Percentiles rank a stretch among this genome's conserved stretches.
These are phyloP conservation scores for Abscondita cerata DNA, from an alignment of 2,888 invertebrate genomes.

Conservation along the genomic window DNA sequence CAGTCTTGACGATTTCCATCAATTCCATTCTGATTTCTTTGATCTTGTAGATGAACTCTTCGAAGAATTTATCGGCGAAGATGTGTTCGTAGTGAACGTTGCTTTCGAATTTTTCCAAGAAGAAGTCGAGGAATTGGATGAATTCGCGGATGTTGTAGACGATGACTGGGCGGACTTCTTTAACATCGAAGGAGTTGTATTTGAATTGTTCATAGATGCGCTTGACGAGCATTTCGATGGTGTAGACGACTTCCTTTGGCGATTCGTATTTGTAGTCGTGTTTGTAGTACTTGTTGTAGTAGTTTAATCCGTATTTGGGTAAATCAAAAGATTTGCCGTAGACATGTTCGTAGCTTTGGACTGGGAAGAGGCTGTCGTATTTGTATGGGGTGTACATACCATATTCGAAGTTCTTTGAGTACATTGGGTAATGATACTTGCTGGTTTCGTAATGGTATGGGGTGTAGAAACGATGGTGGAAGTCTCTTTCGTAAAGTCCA, in stretches of 20 bases:
- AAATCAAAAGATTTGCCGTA: neutral
- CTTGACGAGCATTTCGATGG: slow-evolving; percentile 3
- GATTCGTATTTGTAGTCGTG: neutral
- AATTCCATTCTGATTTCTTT: slow-evolving; percentile 6
- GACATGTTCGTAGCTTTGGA: neutral
- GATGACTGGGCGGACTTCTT: neutral
- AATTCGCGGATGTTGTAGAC: slow-evolving; percentile 1
- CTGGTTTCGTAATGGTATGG: neutral
- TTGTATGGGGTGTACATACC: slow-evolving; percentile 4
- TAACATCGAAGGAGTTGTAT: neutral
- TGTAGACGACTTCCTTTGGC: neutral
- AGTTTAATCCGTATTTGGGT: no score
- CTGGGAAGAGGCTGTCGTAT: slow-evolving; percentile 3
- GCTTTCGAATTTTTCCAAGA: slow-evolving; percentile 7
- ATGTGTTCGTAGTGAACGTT: neutral
- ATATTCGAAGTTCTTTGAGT: neutral
- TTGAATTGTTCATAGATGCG: neutral
- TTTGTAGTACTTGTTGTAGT: neutral
- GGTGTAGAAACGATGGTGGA: slow-evolving; percentile 3
- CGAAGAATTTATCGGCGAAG: neutral
- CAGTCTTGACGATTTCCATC: slow-evolving; percentile 3
- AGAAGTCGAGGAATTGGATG: slow-evolving; percentile 1
- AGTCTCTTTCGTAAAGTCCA: slow-evolving; percentile 1
- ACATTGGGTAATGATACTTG: neutral
- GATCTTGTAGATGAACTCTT: slow-evolving; percentile 2